These are phyloP conservation scores for Drosophila helvetica DNA, from an alignment of 2,888 invertebrate species.

Conservation along the genomic window DNA sequence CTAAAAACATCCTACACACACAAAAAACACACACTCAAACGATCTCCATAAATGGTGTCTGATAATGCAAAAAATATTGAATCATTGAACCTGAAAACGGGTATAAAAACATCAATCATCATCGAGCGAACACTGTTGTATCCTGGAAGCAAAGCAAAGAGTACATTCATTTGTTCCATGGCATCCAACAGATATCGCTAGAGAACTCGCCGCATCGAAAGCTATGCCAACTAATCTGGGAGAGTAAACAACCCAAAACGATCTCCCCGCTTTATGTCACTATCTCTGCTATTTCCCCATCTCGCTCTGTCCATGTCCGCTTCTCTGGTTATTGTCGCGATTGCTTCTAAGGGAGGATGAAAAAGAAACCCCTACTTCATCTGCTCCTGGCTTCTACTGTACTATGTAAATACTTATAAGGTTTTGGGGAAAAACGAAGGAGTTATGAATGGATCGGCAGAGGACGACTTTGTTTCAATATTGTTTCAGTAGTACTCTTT, in stretches of 20 bases:
- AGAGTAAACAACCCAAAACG: neutral
- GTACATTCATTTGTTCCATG: constrained; percentile 30
- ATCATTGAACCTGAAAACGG: neutral
- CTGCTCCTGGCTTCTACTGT: neutral
- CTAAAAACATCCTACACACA: constrained; percentile 28
- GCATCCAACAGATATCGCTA: neutral
- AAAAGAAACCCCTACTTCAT: constrained; percentile 7
- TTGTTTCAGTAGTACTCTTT: neutral
- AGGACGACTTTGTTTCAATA: constrained; percentile 11
- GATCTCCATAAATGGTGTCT: constrained; percentile 47
- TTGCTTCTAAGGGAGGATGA: constrained; percentile 23
- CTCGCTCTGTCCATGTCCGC: constrained; percentile 18
- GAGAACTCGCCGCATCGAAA: constrained; percentile 20
- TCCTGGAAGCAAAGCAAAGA: constrained; percentile 22
- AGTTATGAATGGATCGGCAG: constrained; percentile 22
- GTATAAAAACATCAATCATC: neutral
- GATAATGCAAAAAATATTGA: constrained; percentile 21
- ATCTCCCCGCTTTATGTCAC: neutral
- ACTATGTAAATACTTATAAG: neutral
- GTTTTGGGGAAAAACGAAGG: constrained; percentile 18
- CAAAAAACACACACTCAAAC: constrained; percentile 18
- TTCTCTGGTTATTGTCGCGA: constrained; percentile 44
- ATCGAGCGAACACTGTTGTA: neutral
- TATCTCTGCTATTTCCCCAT: neutral
- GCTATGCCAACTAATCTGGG: constrained; percentile 21